phyloP scores from a whole-genome alignment of 2,888 invertebrate genomes.

The Agrypnus murinus region DNA sequence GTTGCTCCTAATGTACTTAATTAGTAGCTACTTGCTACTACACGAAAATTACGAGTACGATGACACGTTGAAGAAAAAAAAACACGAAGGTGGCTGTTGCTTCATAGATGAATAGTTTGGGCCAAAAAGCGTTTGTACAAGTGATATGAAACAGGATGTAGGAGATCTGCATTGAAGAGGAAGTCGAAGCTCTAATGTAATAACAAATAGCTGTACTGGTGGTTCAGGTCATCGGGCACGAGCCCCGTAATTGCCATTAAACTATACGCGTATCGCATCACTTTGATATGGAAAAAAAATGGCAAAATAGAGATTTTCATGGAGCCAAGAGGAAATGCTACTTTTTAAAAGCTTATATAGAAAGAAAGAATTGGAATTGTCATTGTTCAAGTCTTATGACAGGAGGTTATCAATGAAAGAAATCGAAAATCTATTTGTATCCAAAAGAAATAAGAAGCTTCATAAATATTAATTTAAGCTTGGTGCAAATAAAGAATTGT shows the following conservation, averaged over 20 bases:
- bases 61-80: slow-evolving; percentile 3
- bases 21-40: too few relatives aligned
- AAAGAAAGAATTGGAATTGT: too few relatives aligned
- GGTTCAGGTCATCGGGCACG: slow-evolving; percentile 56
- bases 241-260: slow-evolving; percentile 16
- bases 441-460: too few relatives aligned
- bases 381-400: too few relatives aligned
- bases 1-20: too few relatives aligned
- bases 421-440: too few relatives aligned
- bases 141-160: slow-evolving; percentile 63
- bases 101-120: slow-evolving; percentile 39
- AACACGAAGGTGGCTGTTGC: slow-evolving; percentile 18
- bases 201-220: slow-evolving; percentile 51
- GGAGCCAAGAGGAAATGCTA: neutral
- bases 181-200: slow-evolving; percentile 61
- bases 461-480: too few relatives aligned
- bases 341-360: too few relatives aligned
- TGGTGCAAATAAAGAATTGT: too few relatives aligned
- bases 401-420: too few relatives aligned
- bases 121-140: slow-evolving; percentile 28
- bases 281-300: too few relatives aligned
- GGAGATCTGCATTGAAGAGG: slow-evolving; percentile 69
- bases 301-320: neutral
- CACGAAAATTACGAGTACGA: neutral
- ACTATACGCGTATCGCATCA: slow-evolving; percentile 14